Percentiles rank a stretch among this genome's conserved stretches.
These are phyloP conservation scores for Dasyprocta punctata DNA, from an alignment of 2,113 vertebrate species.

Conservation along the genomic window DNA sequence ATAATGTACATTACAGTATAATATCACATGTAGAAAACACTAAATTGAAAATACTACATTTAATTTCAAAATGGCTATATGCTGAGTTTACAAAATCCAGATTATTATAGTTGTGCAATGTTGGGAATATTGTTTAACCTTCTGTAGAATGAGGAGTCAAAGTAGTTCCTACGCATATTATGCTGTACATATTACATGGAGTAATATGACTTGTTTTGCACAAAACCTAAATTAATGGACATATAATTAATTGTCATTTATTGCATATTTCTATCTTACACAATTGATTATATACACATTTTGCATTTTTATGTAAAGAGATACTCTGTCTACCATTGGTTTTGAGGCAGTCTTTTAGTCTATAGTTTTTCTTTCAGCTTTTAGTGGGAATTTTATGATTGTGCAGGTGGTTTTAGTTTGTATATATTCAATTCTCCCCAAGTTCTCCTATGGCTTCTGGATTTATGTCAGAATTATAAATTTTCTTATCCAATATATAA, in stretches of 20 bases:
- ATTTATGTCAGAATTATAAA: neutral
- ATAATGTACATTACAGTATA: neutral
- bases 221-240: neutral
- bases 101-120: neutral
- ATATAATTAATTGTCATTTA: neutral
- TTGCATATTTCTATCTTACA: neutral
- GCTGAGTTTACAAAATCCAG: neutral
- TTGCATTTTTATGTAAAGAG: neutral
- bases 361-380: neutral
- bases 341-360: neutral
- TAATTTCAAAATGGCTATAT: neutral
- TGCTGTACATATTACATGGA: neutral
- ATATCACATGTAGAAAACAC: neutral
- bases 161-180: neutral
- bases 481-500: neutral
- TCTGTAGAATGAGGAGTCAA: neutral
- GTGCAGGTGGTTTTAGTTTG: constrained; percentile 12
- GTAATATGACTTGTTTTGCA: neutral
- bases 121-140: neutral
- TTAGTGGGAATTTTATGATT: neutral
- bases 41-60: neutral
- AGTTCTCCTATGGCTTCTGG: neutral
- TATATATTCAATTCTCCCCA: neutral
- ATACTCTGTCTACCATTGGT: neutral
- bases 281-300: neutral